Base-by-base conservation (phyloP, 2,113 vertebrate genomes). In the Boleophthalmus pectinirostris region DNA sequence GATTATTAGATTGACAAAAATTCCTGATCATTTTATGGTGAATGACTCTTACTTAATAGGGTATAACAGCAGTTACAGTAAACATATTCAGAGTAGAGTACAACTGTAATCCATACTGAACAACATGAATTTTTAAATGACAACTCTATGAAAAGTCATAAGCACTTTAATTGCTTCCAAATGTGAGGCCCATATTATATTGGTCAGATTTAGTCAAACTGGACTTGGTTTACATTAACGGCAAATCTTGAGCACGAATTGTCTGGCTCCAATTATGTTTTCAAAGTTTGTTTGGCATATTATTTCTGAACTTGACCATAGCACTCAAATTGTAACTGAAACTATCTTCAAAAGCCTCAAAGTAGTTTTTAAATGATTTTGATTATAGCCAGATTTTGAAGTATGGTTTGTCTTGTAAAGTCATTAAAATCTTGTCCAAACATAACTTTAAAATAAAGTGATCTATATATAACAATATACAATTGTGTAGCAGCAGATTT, bases 101-200 rank as follows among this genome's bases (percentile, higher is more conserved):
- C 29, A 29, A 29, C 38, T 11, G 38, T 43, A 43, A 6, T 10
- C 8, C 10, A 43, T 43, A 43, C 38, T 43, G 38, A 43, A 43
- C 10, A 43, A 43, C 38, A 43, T 43, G 5, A 10, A 43, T 43
- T 43, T 43, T 43, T 10, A 43, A 43, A 11, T 43, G 38, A 43
- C 8, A 10, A 43, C 8, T 43, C 38, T 43, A 16, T 47, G 15
- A 47, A 14, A 69, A 73, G 74, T 87, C 61, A 73, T 73, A 79
- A 85, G 66, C 43, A 82, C 38, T 68, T n/a, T 83, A 89, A 92
- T 69, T 3, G 21, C 8, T 70, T 89, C 82, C 92, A 93, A 85
- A 92, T 89, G 90, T 85, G 67, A 78, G 69, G 25, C 70, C 71
- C 82, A 80, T 35, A 58, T 68, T 75, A 85, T 81, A 68, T 65